These are phyloP conservation scores for Macroglossus sobrinus DNA, from an alignment of 2,113 vertebrate genomes.

Conservation along the genomic window DNA sequence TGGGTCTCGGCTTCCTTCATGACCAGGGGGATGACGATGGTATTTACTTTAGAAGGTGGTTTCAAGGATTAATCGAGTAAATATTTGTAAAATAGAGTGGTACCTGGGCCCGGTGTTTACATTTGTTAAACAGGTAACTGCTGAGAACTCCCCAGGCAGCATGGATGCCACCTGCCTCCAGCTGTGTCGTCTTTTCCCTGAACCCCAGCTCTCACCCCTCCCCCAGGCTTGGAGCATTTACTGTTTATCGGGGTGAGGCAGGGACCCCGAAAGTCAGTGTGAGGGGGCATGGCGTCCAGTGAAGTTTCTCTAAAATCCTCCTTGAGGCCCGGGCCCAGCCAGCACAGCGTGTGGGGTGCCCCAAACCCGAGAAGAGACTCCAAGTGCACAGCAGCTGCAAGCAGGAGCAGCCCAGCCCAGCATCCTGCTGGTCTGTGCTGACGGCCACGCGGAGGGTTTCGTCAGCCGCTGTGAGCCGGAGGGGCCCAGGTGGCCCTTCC, in stretches of 20 bases:
- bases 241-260: background rate
- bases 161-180: background rate
- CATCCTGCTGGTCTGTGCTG: no score
- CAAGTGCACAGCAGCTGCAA: background rate
- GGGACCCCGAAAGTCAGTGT: background rate
- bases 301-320: background rate
- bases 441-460: rapidly evolving
- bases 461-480: no score
- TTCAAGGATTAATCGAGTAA: background rate
- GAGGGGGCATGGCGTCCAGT: background rate
- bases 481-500: background rate
- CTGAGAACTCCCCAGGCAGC: background rate
- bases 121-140: background rate
- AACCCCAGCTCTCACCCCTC: background rate
- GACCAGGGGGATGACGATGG: background rate
- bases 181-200: background rate
- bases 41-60: no score
- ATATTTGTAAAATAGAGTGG: background rate
- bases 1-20: background rate
- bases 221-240: background rate
- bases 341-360: background rate
- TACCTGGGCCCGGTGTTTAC: background rate
- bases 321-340: background rate
- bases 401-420: no score
- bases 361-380: background rate